Percentiles rank a stretch among this genome's conserved stretches.
These are phyloP conservation scores for Campylomormyrus tamandua DNA, from an alignment of 2,113 vertebrate species.

Conservation along the genomic window DNA sequence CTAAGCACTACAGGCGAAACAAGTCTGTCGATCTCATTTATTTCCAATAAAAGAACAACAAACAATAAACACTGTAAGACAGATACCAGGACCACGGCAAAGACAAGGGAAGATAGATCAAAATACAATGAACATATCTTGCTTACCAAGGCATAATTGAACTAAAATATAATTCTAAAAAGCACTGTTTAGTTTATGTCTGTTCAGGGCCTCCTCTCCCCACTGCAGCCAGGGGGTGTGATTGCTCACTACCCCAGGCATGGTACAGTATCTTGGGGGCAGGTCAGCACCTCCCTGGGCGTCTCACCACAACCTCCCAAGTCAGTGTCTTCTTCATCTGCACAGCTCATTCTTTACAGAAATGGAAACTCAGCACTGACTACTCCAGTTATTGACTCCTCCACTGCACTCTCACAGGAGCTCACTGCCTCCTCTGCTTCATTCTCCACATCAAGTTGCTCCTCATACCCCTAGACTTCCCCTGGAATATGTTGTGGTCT, in stretches of 20 bases:
- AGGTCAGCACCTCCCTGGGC: not conserved
- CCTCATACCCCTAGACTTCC: not conserved
- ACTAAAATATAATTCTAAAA: not conserved
- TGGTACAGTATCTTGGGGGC: slow-evolving; percentile 26
- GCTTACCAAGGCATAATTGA: not conserved
- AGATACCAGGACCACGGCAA: not conserved
- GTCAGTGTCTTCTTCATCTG: not conserved
- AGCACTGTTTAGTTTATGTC: slow-evolving; percentile 10
- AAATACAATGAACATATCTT: not conserved
- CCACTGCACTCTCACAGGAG: not conserved
- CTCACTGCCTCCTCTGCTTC: not conserved
- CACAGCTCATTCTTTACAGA: not conserved
- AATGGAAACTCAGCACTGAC: not conserved
- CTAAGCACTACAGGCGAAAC: not conserved
- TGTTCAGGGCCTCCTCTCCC: slow-evolving; percentile 29
- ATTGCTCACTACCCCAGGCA: slow-evolving; percentile 9
- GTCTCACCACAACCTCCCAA: not conserved
- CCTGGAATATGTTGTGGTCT: not conserved
- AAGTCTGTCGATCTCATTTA: not conserved
- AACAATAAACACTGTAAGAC: not conserved
- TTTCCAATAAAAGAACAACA: not conserved
- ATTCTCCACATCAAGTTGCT: not conserved
- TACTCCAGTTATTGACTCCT: not conserved
- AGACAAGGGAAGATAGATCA: not conserved
- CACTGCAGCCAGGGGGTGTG: slow-evolving; percentile 22